phyloP scores from a whole-genome alignment of 2,113 vertebrate species.

The Eretmochelys imbricata region DNA sequence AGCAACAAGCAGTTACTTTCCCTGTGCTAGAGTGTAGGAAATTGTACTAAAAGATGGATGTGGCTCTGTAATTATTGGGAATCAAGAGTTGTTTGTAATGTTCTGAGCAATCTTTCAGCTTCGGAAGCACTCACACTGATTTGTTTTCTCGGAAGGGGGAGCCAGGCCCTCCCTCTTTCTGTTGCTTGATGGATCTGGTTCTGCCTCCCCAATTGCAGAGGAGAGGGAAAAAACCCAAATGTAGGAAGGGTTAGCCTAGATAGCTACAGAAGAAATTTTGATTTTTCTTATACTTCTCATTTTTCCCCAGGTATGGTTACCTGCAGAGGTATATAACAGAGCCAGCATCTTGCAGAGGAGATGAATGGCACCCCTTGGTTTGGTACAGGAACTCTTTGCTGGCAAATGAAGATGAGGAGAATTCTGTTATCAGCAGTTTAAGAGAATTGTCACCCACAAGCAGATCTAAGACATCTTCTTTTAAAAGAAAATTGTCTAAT shows the following conservation, averaged over 20 bases:
- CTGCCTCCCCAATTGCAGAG: not conserved
- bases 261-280: not conserved
- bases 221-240: not conserved
- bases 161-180: not conserved
- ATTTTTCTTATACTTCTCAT: not conserved
- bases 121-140: not conserved
- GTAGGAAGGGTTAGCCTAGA: not conserved
- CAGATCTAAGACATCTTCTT: conserved; percentile 61
- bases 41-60: not conserved
- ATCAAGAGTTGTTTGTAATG: not conserved
- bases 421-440: conserved; percentile 76
- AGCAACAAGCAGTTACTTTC: not conserved
- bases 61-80: not conserved
- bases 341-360: conserved; percentile 77
- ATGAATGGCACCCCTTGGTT: conserved; percentile 85
- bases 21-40: not conserved
- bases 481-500: conserved; percentile 78
- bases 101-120: not conserved
- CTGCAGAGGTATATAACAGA: conserved; percentile 84
- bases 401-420: conserved; percentile 85
- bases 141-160: not conserved
- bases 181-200: not conserved
- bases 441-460: conserved; percentile 65
- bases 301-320: conserved; percentile 81
- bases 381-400: conserved; percentile 87